These are phyloP conservation scores for Halcyon smyrnensis DNA, from an alignment of 2,797 vertebrate genomes.

Conservation along the genomic window DNA sequence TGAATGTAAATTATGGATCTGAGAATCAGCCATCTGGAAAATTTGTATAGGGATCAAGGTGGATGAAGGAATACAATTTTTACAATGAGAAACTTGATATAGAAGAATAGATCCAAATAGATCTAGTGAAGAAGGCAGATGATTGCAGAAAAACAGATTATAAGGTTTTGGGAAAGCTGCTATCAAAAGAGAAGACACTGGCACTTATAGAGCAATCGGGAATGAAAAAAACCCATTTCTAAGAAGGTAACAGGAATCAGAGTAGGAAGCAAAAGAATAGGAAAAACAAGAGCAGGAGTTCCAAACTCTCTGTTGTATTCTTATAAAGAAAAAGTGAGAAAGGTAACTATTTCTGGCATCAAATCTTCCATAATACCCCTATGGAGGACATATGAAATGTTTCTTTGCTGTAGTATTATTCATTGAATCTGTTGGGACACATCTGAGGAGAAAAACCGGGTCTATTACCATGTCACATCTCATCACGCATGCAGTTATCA, in stretches of 20 bases:
- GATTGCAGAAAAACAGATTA: background rate
- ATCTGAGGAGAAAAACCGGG: background rate
- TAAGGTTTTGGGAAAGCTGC: background rate
- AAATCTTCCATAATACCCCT: background rate
- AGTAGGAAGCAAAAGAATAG: background rate
- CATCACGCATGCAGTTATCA: background rate
- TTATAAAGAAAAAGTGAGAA: background rate
- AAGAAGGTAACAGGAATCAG: background rate
- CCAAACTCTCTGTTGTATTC: background rate
- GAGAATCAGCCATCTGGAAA: background rate
- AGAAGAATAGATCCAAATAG: background rate
- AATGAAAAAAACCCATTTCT: background rate
- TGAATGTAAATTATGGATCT: background rate
- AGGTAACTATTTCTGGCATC: background rate
- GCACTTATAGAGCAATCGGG: background rate
- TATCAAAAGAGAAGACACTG: background rate
- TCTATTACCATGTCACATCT: background rate
- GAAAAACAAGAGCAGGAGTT: background rate
- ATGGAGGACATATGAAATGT: background rate
- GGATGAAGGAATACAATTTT: background rate
- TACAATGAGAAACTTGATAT: background rate
- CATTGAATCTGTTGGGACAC: background rate
- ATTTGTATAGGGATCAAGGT: background rate
- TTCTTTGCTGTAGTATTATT: background rate
- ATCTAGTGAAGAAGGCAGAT: background rate